Evolutionary conservation across 2,888 invertebrate genomes (phyloP).

Genomic region (Quadriops clusia): DNA sequence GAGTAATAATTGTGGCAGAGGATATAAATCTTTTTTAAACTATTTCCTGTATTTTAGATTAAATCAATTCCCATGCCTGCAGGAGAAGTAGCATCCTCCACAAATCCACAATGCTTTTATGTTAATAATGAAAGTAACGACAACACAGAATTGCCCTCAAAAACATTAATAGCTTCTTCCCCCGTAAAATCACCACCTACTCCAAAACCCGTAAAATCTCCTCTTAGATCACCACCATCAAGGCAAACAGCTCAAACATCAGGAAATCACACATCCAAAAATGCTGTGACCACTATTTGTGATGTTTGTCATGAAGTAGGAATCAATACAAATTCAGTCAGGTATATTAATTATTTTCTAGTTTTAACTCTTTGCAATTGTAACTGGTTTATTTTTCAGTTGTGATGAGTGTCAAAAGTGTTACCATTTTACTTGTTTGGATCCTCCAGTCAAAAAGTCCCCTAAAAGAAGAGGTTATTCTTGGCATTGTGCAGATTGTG

Average conservation of each 20-base stretch:
- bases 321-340: conserved; percentile 52
- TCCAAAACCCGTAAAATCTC: conserved; percentile 7
- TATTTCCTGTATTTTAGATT: conserved; percentile 41
- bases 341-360: conserved; percentile 37
- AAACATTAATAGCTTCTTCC: no score
- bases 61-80: conserved; percentile 70
- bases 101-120: conserved; percentile 70
- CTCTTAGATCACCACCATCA: conserved; percentile 9
- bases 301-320: conserved; percentile 55
- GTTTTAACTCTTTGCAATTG: no score
- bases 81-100: conserved; percentile 48
- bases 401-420: conserved; percentile 85
- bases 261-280: conserved; percentile 6
- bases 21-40: conserved; percentile 6
- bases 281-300: conserved; percentile 38
- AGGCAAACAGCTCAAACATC: conserved; percentile 18
- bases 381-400: conserved; percentile 38
- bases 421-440: conserved; percentile 87
- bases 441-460: conserved; percentile 87
- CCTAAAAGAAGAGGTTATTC: conserved; percentile 89
- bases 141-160: no score
- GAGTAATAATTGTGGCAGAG: conserved; percentile 15
- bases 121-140: conserved; percentile 57
- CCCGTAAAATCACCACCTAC: conserved; percentile 4
- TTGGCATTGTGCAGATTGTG: conserved; percentile 94